phyloP scores from a whole-genome alignment of 2,797 vertebrate species.

The Fundulus diaphanus region DNA sequence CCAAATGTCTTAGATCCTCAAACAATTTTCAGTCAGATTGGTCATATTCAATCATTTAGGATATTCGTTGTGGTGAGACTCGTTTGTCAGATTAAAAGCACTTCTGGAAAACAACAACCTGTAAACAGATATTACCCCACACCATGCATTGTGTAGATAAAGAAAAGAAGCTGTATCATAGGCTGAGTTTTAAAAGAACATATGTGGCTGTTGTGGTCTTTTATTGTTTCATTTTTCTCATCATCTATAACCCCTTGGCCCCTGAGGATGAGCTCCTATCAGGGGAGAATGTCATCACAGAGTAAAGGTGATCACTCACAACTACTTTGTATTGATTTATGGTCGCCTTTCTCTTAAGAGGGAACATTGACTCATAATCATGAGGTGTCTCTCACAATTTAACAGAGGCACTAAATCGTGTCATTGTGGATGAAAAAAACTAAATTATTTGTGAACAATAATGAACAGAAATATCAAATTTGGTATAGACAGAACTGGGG shows the following conservation, averaged over 20 bases:
- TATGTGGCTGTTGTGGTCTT: neutral
- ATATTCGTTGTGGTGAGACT: too few species aligned
- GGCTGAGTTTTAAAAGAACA: neutral
- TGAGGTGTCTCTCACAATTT: neutral
- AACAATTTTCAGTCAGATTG: neutral
- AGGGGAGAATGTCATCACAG: neutral
- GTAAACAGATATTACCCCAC: too few species aligned
- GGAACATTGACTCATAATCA: neutral
- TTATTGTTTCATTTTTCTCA: neutral
- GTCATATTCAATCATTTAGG: too few species aligned
- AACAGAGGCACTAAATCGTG: neutral
- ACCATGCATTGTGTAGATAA: too few species aligned
- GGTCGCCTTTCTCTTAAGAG: neutral
- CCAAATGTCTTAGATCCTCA: neutral
- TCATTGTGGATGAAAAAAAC: neutral
- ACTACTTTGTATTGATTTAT: neutral
- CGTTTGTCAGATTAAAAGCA: too few species aligned
- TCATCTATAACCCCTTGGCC: neutral
- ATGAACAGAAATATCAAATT: neutral
- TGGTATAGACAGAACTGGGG: neutral
- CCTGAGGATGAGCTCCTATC: neutral
- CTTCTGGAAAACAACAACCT: too few species aligned
- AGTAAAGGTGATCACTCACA: conserved; percentile 1
- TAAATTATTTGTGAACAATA: neutral
- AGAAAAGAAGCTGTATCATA: neutral